phyloP scores from a whole-genome alignment of 1,140 invertebrate genomes.

The Cotesia chilonis region DNA sequence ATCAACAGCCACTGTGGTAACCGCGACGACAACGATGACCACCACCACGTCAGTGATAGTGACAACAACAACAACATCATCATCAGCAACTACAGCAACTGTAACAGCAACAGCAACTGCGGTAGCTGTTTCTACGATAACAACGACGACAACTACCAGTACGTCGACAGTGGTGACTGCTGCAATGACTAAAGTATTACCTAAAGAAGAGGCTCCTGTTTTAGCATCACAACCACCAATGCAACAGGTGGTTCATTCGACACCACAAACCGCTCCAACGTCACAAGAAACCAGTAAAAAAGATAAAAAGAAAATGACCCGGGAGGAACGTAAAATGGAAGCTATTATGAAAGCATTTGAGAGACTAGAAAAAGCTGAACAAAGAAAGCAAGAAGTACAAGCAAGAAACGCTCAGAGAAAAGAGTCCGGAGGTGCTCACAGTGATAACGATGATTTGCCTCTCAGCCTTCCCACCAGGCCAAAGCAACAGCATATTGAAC shows the following conservation, averaged over 20 bases:
- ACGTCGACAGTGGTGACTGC: neutral
- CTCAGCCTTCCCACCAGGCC: slow-evolving; percentile 42
- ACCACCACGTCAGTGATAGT: slow-evolving; percentile 44
- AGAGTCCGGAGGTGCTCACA: slow-evolving; percentile 63
- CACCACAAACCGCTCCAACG: slow-evolving; percentile 54
- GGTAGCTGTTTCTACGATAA: neutral
- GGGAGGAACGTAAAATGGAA: slow-evolving; percentile 96
- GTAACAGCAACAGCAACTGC: slow-evolving; percentile 46
- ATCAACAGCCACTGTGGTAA: slow-evolving; percentile 10
- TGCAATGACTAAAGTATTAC: neutral
- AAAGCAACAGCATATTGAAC: slow-evolving; percentile 62
- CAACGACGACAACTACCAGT: neutral
- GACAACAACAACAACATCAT: neutral
- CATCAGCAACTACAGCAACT: slow-evolving; percentile 14
- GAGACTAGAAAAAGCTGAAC: slow-evolving; percentile 80
- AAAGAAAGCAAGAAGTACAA: slow-evolving; percentile 77
- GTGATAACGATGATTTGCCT: slow-evolving; percentile 61
- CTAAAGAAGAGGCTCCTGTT: slow-evolving; percentile 27
- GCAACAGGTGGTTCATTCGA: slow-evolving; percentile 46
- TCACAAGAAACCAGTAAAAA: slow-evolving; percentile 65
- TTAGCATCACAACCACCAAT: slow-evolving; percentile 28
- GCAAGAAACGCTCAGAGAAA: slow-evolving; percentile 68
- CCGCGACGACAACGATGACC: slow-evolving; percentile 23
- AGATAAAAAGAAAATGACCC: slow-evolving; percentile 75
- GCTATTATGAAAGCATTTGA: slow-evolving; percentile 94